Conservation (phyloP, 2,113 vertebrate species). For the Centrocercus urophasianus region DNA sequence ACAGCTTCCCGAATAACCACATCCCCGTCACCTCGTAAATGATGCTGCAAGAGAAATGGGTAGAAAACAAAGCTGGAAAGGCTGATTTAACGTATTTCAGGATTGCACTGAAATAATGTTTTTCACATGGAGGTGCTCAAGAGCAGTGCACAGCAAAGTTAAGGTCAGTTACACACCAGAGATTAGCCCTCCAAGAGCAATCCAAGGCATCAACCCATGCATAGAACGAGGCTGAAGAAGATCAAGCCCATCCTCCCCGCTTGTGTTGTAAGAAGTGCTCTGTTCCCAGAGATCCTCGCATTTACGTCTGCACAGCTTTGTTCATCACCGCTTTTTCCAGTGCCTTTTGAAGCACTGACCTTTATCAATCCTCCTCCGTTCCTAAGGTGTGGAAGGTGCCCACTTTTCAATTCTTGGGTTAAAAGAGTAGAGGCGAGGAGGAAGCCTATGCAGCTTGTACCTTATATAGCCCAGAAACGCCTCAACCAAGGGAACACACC, state of each 20-base stretch:
- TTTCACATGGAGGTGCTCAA: neutral
- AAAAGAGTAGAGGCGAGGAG: neutral
- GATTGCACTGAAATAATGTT: rapidly evolving
- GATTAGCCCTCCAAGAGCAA: neutral
- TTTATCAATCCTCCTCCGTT: neutral
- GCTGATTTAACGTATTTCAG: neutral
- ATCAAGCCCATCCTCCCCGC: neutral
- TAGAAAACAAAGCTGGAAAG: neutral
- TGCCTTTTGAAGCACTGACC: neutral
- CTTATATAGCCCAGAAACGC: neutral
- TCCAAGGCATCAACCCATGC: neutral
- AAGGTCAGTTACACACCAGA: neutral
- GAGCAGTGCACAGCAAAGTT: rapidly evolving
- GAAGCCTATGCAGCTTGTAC: neutral
- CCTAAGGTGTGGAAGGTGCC: neutral
- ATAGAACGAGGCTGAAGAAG: neutral
- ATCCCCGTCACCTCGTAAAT: conserved; percentile 78
- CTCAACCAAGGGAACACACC: neutral
- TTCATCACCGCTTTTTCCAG: neutral
- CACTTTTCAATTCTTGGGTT: neutral
- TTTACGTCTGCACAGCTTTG: neutral
- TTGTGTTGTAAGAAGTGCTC: neutral
- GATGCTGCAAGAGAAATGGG: conserved; percentile 23
- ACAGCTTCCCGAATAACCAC: conserved; percentile 76
- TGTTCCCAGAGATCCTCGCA: neutral